Evolutionary conservation across 2,113 vertebrate species (phyloP), one percentile per base, ranked within the genome.

Genomic region (Pygoscelis antarcticus): DNA sequence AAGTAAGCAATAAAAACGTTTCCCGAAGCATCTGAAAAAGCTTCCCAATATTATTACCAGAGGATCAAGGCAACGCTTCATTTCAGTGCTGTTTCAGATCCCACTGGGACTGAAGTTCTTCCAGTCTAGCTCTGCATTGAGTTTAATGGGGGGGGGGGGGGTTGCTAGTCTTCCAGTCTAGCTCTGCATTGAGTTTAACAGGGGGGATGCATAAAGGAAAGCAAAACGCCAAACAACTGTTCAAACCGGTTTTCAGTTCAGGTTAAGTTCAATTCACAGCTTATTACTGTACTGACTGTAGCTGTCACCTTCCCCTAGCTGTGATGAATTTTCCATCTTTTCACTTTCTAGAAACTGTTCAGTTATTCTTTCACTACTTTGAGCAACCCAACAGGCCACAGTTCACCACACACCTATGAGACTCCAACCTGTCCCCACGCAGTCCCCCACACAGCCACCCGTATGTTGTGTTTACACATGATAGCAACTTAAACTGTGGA

Each of bases 391-490:
- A 85, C 12, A 62, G 25, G 40, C n/a, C 44, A 62, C 2, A 9
- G 51, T 11, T 90, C 71, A 44, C 62, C 20, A 30, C 0, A 0
- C 1, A 3, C 9, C 58, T 47, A 17, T 0, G 0, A 34, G 30
- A 71, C 29, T 36, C n/a, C 57, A 72, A 17, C 12, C 27, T 11
- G 20, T 16, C 15, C 29, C 52, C 60, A 61, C 3, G 2, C 15
- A 1, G 3, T 44, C 36, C 46, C 25, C 58, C 61, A 65, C 0
- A 3, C 14, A 83, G n/a, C n/a, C 42, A 62, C 17, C 32, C 60
- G 21, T 29, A 5, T 2, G 9, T 2, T 38, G 17, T 27, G 19
- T 29, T 87, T 78, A 55, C 2, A 4, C 15, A 46, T 2, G 3
- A 74, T 1, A 58, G 26, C 44, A 64, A 70, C 6, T 6, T 29